Evolutionary conservation across 2,113 vertebrate species (phyloP).

Genomic region (Amazona vittata): DNA sequence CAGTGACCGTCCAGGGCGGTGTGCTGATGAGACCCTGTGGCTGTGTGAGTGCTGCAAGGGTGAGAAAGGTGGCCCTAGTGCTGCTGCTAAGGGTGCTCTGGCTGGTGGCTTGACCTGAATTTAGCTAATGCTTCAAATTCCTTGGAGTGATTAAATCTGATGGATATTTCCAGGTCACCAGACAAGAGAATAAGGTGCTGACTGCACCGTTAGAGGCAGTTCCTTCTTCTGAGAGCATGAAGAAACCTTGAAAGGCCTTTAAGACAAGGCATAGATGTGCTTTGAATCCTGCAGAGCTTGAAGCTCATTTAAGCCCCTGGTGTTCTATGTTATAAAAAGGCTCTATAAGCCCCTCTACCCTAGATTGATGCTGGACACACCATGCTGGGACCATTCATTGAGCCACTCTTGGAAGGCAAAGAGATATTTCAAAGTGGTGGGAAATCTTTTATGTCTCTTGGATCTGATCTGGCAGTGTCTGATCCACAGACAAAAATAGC

Average conservation of each 20-base stretch:
- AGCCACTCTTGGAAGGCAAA: neutral
- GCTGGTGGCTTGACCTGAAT: neutral
- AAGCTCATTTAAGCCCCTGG: neutral
- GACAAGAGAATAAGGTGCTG: neutral
- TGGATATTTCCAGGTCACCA: slow-evolving; percentile 9
- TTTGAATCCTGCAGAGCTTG: neutral
- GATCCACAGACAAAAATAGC: slow-evolving; percentile 38
- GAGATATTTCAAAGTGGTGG: slow-evolving; percentile 2
- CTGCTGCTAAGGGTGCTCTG: neutral
- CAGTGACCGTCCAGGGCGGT: neutral
- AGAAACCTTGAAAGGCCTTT: neutral
- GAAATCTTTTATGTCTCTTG: neutral
- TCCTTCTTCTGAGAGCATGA: neutral
- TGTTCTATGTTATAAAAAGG: neutral
- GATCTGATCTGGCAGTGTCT: slow-evolving; percentile 5
- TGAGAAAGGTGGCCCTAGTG: too few relatives aligned
- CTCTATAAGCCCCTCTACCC: neutral
- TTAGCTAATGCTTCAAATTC: neutral
- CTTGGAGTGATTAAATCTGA: neutral
- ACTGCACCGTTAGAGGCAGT: neutral
- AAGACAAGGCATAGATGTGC: neutral
- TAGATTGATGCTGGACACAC: neutral
- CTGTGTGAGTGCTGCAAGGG: neutral
- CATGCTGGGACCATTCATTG: neutral
- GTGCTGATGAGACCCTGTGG: neutral